Evolutionary conservation across 2,113 vertebrate genomes (phyloP), one percentile per base, ranked within the genome.

Genomic region (Hippocampus guttulatus): DNA sequence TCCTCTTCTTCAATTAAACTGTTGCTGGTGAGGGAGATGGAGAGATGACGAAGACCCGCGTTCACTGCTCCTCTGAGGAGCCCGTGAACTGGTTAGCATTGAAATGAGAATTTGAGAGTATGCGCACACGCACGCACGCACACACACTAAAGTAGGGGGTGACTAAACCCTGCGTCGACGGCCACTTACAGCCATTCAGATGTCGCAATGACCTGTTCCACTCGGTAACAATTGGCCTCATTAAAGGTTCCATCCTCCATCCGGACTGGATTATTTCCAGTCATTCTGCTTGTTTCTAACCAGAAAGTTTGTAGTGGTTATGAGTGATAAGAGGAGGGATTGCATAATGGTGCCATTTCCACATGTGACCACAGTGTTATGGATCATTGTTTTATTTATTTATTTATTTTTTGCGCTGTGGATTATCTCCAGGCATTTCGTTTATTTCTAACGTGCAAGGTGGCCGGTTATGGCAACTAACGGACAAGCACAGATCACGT

Each of bases 91-190:
- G 87, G 89, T 91, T 91, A 85, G 74, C 71, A 82, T 82, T 79
- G 76, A 91, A 92, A 91, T 90, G 87, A 91, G 88, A 65, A 89
- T 90, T 92, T 84, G 40, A 73, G 84, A 81, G 85, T 75, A 83
- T 79, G 77, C 84, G 81, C 81, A 84, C 82, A 88, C 80, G 78
- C 71, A 77, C 71, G 68, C 82, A 88, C 80, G 78, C 71, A 71
- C 77, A 52, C 8, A 2, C 54, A 57, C 55, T 55, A 2, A n/a
- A n/a, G 55, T 15, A 9, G 55, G 23, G 55, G n/a, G 5, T 8
- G 25, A 18, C 15, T 75, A 80, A 88, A 88, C 83, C 87, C 80
- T 77, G 45, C 3, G 84, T 87, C 88, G 86, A 91, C 81, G 82
- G 86, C 80, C 81, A 74, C 85, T 87, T 90, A 85, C 83, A 87